phyloP scores from a whole-genome alignment of 1,140 invertebrate species.

The Caenorhabditis briggsae region DNA sequence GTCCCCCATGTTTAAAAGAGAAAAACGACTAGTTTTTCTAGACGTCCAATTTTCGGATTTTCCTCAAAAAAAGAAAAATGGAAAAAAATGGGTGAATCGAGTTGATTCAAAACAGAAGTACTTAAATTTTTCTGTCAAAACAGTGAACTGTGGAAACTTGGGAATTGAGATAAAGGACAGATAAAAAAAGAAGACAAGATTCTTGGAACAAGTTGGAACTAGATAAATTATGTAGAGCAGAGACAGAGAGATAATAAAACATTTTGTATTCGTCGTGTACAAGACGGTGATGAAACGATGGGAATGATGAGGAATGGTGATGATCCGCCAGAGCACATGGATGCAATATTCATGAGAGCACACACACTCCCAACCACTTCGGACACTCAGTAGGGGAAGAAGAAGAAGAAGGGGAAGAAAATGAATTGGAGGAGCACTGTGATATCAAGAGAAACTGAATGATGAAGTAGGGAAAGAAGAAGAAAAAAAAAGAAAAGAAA shows the following conservation, averaged over 20 bases:
- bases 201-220: not conserved
- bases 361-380: constrained; percentile 6
- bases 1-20: not conserved
- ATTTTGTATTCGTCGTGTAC: not conserved
- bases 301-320: constrained; percentile 45
- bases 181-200: not conserved
- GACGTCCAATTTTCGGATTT: constrained; percentile 52
- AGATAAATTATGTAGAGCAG: not conserved
- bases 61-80: not conserved
- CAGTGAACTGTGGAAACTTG: not conserved
- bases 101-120: constrained; percentile 19
- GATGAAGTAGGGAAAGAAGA: not conserved
- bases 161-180: not conserved
- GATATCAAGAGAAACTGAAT: not conserved
- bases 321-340: constrained; percentile 1
- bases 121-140: not conserved
- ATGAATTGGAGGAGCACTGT: not conserved
- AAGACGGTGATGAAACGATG: constrained; percentile 19
- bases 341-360: constrained; percentile 49
- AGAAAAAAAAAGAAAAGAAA: too few species aligned
- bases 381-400: not conserved
- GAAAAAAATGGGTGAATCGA: not conserved
- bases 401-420: not conserved
- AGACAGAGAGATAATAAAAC: not conserved
- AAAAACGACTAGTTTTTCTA: constrained; percentile 33